Conservation (phyloP, 1,140 invertebrate genomes). For the Heliconius melpomene region DNA sequence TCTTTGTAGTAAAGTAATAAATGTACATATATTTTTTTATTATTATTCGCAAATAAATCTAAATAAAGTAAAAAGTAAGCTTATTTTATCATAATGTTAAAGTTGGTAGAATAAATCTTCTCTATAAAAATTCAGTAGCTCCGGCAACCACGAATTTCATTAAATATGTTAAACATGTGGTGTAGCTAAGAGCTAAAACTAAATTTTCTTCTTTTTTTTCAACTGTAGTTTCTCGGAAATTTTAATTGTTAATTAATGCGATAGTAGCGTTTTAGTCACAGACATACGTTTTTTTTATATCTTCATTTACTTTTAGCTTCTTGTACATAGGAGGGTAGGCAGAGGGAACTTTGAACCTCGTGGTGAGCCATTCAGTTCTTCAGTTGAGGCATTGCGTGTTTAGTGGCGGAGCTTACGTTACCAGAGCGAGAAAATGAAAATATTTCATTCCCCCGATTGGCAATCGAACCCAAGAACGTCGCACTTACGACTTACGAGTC, state of each 20-base stretch:
- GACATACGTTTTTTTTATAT: too few species aligned
- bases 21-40: neutral
- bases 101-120: conserved; percentile 1
- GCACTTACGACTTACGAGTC: too few species aligned
- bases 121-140: conserved; percentile 4
- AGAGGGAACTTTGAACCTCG: too few species aligned
- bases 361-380: too few species aligned
- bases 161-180: conserved; percentile 13
- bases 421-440: too few species aligned
- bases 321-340: too few species aligned
- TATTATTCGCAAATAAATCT: neutral
- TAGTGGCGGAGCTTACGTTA: too few species aligned
- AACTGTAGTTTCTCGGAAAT: neutral
- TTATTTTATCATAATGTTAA: neutral
- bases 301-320: too few species aligned
- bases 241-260: neutral
- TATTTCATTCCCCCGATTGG: too few species aligned
- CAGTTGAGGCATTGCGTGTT: too few species aligned
- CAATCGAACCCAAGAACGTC: too few species aligned
- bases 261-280: neutral
- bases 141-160: conserved; percentile 7
- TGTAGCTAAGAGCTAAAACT: neutral
- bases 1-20: too few species aligned
- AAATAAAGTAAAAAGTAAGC: neutral
- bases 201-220: neutral